Percentiles rank a stretch among this genome's conserved stretches.
Conservation (phyloP, 2,888 invertebrate genomes). For the Celastrina argiolus region DNA sequence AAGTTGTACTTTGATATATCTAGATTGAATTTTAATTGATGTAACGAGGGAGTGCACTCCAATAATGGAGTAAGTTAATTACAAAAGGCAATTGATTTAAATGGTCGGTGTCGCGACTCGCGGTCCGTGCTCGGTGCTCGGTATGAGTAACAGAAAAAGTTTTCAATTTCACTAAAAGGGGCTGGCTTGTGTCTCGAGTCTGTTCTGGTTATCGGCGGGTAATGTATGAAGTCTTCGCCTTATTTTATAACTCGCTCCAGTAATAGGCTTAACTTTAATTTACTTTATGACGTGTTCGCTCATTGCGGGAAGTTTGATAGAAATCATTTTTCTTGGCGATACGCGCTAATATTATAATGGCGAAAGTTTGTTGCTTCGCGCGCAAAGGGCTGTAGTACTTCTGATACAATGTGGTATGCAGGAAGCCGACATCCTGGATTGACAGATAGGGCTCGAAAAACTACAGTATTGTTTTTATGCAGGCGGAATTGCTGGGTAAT, state of each 20-base stretch:
- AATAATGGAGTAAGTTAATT: constrained; percentile 73
- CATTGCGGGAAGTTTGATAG: constrained; percentile 39
- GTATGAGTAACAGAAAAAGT: constrained; percentile 78
- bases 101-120: constrained; percentile 71
- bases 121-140: no score
- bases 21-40: constrained; percentile 72
- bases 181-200: constrained; percentile 79
- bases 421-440: no score
- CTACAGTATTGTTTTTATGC: no score
- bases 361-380: no score
- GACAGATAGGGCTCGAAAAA: no score
- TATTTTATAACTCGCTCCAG: constrained; percentile 77
- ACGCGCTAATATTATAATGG: no score
- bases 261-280: constrained; percentile 73
- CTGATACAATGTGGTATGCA: no score
- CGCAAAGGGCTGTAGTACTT: no score
- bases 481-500: no score
- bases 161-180: constrained; percentile 80
- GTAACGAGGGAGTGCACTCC: constrained; percentile 69
- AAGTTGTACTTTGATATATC: constrained; percentile 62
- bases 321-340: background rate
- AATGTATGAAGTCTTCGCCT: constrained; percentile 76
- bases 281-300: constrained; percentile 58
- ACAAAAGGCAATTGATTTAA: constrained; percentile 77
- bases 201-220: constrained; percentile 78